Evolutionary conservation across 2,797 vertebrate genomes (phyloP).

Genomic region (Cryptoblepharus egeriae): DNA sequence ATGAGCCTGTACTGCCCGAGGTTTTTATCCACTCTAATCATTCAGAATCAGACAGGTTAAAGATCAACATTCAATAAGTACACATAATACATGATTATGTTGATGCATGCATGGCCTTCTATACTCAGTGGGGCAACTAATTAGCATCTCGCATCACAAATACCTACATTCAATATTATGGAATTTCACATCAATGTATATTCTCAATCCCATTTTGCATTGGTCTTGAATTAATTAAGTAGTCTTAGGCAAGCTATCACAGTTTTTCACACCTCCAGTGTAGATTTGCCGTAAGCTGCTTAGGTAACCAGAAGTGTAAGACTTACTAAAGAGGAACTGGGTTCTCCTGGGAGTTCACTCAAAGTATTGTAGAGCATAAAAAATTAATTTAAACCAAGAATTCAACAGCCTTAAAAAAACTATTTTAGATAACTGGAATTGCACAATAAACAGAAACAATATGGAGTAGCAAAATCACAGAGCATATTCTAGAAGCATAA

Average conservation of each 20-base stretch:
- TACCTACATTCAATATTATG: background rate
- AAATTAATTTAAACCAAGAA: too few relatives aligned
- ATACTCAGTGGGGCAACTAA: background rate
- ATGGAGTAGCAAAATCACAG: too few relatives aligned
- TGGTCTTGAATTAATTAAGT: background rate
- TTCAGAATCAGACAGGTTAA: background rate
- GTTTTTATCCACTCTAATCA: background rate
- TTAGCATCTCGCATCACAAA: background rate
- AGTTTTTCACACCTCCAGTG: too few relatives aligned
- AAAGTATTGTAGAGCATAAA: too few relatives aligned
- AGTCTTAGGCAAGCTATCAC: background rate
- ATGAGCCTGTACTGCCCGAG: background rate
- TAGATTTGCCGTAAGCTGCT: too few relatives aligned
- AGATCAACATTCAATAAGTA: background rate
- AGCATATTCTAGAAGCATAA: too few relatives aligned
- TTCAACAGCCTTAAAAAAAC: too few relatives aligned
- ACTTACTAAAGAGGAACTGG: too few relatives aligned
- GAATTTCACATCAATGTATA: background rate
- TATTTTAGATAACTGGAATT: too few relatives aligned
- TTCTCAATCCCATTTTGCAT: background rate
- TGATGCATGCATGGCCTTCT: background rate
- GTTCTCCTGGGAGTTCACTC: too few relatives aligned
- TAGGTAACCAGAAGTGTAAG: too few relatives aligned
- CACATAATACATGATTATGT: background rate
- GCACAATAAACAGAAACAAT: too few relatives aligned